Base-by-base conservation (phyloP, 2,113 vertebrate species). In the Dermatemys mawii region DNA sequence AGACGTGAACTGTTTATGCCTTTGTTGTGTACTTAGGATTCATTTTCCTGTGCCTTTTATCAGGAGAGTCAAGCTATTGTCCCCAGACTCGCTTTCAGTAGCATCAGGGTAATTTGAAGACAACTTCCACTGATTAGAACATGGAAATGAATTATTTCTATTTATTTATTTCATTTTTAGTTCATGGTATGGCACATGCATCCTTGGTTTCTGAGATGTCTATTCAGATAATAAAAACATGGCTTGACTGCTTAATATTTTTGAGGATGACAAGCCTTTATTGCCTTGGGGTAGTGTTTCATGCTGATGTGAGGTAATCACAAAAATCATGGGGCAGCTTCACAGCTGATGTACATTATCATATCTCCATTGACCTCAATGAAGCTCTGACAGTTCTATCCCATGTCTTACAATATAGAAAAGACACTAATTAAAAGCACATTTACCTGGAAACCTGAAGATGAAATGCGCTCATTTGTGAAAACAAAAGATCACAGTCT, bases 121-220 rank as follows among this genome's bases (percentile, higher is more conserved):
- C 87, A 88, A 55, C 93, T 95, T 91, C 93, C 97, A 96, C 98
- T 98, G 98, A 98, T 98, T 98, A 98, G 98, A 98, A 98, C 95
- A 97, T 98, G 98, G 97, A 97, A 97, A 98, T 98, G 97, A 98
- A 98, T 98, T 98, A 98, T 98, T 98, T 98, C 98, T 98, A 98
- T 98, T 98, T 93, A 97, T 95, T 97, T 93, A 78, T 90, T 83
- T 96, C 48, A 95, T 98, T 98, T 17, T 98, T 98, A 98, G 54
- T 84, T 97, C 92, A 90, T 94, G 96, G 92, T 26, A 32, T 92
- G 83, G 63, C 83, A 90, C 89, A 86, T 81, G 84, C 82, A 51
- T 84, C 88, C 86, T 96, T 92, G 11, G 92, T 96, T 97, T 93
- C 83, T 55, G 88, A 94, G 86, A 84, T 87, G 88, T 89, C 60